Evolutionary conservation across 2,888 invertebrate genomes (phyloP), one percentile per base, ranked within the genome.

Genomic region (Melolontha melolontha): DNA sequence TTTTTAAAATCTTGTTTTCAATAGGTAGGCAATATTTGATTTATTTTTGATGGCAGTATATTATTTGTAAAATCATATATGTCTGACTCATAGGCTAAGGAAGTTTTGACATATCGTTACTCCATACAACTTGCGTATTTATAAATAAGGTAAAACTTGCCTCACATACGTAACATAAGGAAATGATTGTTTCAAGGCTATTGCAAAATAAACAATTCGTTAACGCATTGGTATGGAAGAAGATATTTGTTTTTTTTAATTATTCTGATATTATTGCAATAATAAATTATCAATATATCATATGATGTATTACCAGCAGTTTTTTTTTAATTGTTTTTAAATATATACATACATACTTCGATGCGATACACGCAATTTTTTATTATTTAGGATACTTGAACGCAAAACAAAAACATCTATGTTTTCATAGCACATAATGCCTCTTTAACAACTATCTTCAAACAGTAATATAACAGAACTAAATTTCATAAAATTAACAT

Each of bases 181-280:
- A 57, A 57, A 57, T 12, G 57, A 14, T 27, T n/a, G 22, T 41
- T 42, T 57, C 57, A 57, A 57, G 57, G 57, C 27, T 42, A 22
- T n/a, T 22, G n/a, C 16, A 55, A 42, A 6, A 12, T 57, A 57
- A 41, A 57, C 42, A 55, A 8, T 41, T 34, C n/a, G 17, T 11
- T 10, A n/a, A n/a, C 22, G 11, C 27, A 12, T 51, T 51, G 29
- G n/a, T 8, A 8, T 22, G 22, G 1, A 27, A 12, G 4, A 52
- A 50, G 2, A 22, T 2, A 34, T 34, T 5, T 34, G 1, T 34
- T 34, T 5, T 34, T 34, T 5, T 34, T 34, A 34, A 8, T 34
- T 34, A 8, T 34, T 34, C 1, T 34, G 34, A 34, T 34, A 6
- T 34, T 34, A 34, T 34, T 34, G 34, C 34, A 34, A 34, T 34